Base-by-base conservation (phyloP, 2,797 vertebrate genomes). In the Hippoglossus hippoglossus region DNA sequence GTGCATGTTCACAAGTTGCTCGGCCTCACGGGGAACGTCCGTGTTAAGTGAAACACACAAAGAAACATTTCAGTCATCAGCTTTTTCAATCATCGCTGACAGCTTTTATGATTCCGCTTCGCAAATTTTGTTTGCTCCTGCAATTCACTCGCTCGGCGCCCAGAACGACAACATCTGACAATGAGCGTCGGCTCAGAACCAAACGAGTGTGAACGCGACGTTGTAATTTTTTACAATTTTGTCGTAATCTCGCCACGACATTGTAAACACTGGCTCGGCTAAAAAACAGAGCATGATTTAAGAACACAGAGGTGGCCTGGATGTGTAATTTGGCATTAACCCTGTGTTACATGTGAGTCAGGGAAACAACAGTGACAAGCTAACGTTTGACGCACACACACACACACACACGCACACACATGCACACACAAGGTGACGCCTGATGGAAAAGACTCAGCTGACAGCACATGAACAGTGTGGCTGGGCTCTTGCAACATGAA, bases 291-390 rank as follows among this genome's bases (percentile, higher is more conserved):
- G 36, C 11, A 13, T 5, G 10, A 39, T 36, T 51, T n/a, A 34
- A 24, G 50, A 77, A 57, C 49, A 50, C 2, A 10, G 65, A 39
- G 51, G 62, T 61, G 68, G 58, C 55, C 31, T 77, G 53, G 2
- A 34, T 80, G 57, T 86, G 73, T 84, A 75, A 75, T 87, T 73
- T 74, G 64, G 63, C 73, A 69, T 86, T 72, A 86, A 73, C 52
- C 57, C 1, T 51, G 69, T 68, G 67, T 78, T 62, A 61, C 64
- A 63, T 53, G 71, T 50, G 76, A 72, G 61, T 73, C 70, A 50
- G 28, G 60, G 39, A 51, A 76, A 74, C 64, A 75, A 75, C 16
- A 60, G 49, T 52, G 65, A 75, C 63, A 64, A 56, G 25, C 22
- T 1, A 73, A 60, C 2, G 22, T 74, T 77, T 78, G 53, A 79